These are phyloP conservation scores for Aphelinus certus DNA, from an alignment of 1,140 invertebrate genomes.

Conservation along the genomic window DNA sequence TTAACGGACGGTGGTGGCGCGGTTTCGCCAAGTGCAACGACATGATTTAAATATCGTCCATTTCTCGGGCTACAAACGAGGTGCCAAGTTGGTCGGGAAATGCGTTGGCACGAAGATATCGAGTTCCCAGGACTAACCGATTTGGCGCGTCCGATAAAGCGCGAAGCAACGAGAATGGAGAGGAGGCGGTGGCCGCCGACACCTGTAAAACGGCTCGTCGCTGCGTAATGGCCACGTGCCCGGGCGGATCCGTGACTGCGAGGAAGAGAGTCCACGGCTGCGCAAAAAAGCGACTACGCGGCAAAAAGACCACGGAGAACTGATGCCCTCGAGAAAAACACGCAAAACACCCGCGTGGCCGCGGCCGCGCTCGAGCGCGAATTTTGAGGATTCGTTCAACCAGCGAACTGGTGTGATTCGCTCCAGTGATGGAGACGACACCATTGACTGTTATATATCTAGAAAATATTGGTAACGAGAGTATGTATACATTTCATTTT, in stretches of 20 bases:
- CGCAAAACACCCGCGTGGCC: not conserved
- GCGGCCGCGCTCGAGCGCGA: constrained; percentile 4
- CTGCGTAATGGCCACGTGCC: constrained; percentile 55
- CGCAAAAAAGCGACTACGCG: constrained; percentile 1
- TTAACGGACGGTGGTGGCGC: no score
- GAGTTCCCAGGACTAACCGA: constrained; percentile 55
- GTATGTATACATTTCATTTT: no score
- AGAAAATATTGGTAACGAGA: no score
- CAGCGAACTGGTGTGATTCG: no score
- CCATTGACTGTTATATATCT: no score
- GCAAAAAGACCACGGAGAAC: constrained; percentile 46
- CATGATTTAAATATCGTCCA: constrained; percentile 19
- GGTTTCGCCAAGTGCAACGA: not conserved
- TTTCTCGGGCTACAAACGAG: not conserved
- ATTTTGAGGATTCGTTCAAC: not conserved
- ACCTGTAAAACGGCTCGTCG: constrained; percentile 55
- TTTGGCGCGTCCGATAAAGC: constrained; percentile 52
- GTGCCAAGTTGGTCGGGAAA: no score
- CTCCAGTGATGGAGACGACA: no score
- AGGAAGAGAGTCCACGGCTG: constrained; percentile 43
- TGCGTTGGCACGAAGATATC: constrained; percentile 40
- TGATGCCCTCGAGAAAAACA: constrained; percentile 26
- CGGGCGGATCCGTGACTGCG: constrained; percentile 58
- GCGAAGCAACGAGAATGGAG: not conserved
- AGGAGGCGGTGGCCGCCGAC: constrained; percentile 47